Percentiles rank a stretch among this genome's conserved stretches.
These are phyloP conservation scores for Auanema sp. DNA, from an alignment of 2,888 invertebrate species.

Conservation along the genomic window DNA sequence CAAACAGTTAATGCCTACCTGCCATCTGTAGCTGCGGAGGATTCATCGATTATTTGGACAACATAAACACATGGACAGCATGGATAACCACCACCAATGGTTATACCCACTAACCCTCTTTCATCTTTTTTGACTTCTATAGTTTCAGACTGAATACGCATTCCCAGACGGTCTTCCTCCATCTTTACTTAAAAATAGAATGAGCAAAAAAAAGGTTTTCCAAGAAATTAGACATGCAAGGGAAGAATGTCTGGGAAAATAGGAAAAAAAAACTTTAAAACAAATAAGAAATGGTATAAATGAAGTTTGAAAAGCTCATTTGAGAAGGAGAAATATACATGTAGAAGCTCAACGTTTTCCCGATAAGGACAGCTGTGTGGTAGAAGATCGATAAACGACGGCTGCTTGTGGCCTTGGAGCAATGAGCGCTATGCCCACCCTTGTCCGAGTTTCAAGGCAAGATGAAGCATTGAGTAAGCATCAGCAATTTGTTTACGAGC, in stretches of 20 bases:
- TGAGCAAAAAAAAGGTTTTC: background rate
- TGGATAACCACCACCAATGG: conserved; percentile 93
- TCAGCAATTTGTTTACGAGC: too few relatives aligned
- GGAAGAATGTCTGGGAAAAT: background rate
- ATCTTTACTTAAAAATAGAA: conserved; percentile 11
- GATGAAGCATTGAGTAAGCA: too few relatives aligned
- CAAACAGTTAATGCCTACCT: conserved; percentile 71
- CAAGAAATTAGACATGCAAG: background rate
- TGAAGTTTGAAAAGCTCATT: too few relatives aligned
- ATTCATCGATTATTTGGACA: conserved; percentile 93
- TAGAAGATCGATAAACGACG: too few relatives aligned
- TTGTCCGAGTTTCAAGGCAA: too few relatives aligned
- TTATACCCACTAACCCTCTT: conserved; percentile 89
- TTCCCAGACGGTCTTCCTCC: conserved; percentile 48
- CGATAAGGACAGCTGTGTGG: too few relatives aligned
- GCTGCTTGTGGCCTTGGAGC: too few relatives aligned
- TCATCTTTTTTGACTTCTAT: conserved; percentile 85
- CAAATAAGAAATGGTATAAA: too few relatives aligned
- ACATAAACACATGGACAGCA: conserved; percentile 95
- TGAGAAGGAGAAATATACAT: background rate
- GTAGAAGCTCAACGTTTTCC: background rate
- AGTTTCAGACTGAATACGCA: conserved; percentile 44
- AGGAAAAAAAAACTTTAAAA: too few relatives aligned
- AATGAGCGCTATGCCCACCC: too few relatives aligned
- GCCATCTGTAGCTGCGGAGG: conserved; percentile 89